These are phyloP conservation scores for Clarias fuscus DNA, from an alignment of 2,797 vertebrate species.

Conservation along the genomic window DNA sequence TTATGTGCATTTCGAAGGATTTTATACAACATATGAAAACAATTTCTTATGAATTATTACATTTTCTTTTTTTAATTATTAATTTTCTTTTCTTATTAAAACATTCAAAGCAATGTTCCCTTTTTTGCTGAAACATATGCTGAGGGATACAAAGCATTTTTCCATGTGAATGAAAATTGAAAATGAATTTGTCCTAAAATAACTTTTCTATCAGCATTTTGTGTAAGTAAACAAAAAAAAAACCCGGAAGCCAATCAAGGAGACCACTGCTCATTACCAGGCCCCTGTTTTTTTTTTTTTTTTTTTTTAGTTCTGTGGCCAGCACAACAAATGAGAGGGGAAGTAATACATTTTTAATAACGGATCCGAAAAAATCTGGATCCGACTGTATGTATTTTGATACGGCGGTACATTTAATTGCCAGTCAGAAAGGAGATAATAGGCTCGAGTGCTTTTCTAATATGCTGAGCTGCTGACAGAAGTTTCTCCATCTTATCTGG, in stretches of 20 bases:
- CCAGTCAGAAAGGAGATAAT: conserved; percentile 71
- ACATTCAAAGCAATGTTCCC: background rate
- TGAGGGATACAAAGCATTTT: conserved; percentile 37
- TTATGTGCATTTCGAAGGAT: conserved; percentile 16
- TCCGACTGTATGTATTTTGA: conserved; percentile 73
- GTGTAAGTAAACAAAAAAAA: conserved; percentile 48
- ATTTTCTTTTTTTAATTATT: no score
- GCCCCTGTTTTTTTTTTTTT: conserved; percentile 57
- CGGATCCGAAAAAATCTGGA: conserved; percentile 59
- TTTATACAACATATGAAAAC: conserved; percentile 5
- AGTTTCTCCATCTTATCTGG: conserved; percentile 81
- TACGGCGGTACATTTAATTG: conserved; percentile 73
- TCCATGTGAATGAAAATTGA: conserved; percentile 43
- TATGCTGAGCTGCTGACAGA: conserved; percentile 80
- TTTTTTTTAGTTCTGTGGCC: conserved; percentile 59
- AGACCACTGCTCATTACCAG: conserved; percentile 48
- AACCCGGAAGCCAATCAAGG: conserved; percentile 42
- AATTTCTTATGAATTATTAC: no score
- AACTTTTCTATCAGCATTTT: conserved; percentile 12
- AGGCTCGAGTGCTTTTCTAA: conserved; percentile 72
- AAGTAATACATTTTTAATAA: conserved; percentile 70
- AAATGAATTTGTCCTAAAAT: conserved; percentile 44
- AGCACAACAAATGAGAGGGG: conserved; percentile 63
- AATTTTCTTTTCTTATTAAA: background rate
- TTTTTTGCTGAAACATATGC: background rate